Percentiles rank a stretch among this genome's conserved stretches.
phyloP scores from a whole-genome alignment of 2,797 vertebrate species.

The Mormyrops attenuatus region DNA sequence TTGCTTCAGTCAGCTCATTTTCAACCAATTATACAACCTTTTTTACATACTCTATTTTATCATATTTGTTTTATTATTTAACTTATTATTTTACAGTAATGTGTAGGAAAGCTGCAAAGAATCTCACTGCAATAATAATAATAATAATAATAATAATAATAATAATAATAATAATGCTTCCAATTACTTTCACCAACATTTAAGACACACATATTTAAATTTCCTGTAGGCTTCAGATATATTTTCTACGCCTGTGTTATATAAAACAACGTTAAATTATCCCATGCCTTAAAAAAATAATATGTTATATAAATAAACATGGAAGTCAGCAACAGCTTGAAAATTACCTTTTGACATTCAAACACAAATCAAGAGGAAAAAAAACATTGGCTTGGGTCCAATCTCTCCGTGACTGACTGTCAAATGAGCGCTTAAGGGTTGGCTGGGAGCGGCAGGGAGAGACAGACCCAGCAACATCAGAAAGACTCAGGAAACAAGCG shows the following conservation, averaged over 20 bases:
- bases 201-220: neutral
- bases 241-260: neutral
- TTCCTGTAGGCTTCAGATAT: neutral
- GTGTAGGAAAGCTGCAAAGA: neutral
- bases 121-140: neutral
- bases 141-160: neutral
- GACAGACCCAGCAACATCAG: neutral
- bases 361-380: neutral
- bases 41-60: neutral
- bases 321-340: constrained; percentile 21
- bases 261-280: neutral
- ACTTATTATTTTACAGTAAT: neutral
- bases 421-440: constrained; percentile 17
- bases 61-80: neutral
- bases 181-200: neutral
- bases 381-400: constrained; percentile 7
- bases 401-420: neutral
- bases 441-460: neutral
- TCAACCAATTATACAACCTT: neutral
- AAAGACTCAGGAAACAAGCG: constrained; percentile 11
- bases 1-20: neutral
- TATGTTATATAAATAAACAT: constrained; percentile 11
- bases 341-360: constrained; percentile 23
- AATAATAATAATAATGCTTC: neutral
- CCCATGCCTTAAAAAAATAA: neutral